These are phyloP conservation scores for Emys orbicularis DNA, from an alignment of 2,797 vertebrate genomes.

Conservation along the genomic window DNA sequence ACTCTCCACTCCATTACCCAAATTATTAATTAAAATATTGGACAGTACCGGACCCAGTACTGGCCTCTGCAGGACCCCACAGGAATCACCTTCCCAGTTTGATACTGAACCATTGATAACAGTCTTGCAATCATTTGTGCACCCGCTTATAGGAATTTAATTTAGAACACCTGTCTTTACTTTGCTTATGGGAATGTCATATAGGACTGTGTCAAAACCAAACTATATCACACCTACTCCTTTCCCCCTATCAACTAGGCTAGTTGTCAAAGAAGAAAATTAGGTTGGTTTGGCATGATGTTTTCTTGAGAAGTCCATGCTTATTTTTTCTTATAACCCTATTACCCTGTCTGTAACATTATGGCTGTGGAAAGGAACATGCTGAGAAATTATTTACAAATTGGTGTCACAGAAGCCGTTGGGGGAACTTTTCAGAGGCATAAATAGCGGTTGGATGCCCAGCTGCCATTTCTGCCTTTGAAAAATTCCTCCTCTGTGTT, in stretches of 20 bases:
- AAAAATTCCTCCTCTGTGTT: not conserved
- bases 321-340: not conserved
- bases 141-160: not conserved
- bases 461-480: not conserved
- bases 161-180: not conserved
- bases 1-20: too few relatives aligned
- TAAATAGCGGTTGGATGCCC: not conserved
- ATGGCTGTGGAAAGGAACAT: not conserved
- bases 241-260: not conserved
- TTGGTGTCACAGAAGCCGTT: not conserved
- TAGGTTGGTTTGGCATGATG: not conserved
- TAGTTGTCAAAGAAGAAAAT: too few relatives aligned
- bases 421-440: not conserved
- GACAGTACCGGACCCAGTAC: too few relatives aligned
- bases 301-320: not conserved
- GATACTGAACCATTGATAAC: too few relatives aligned
- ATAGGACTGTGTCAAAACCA: not conserved
- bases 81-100: not conserved
- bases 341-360: not conserved
- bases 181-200: not conserved
- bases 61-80: too few relatives aligned
- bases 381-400: not conserved
- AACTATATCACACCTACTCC: not conserved
- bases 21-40: too few relatives aligned
- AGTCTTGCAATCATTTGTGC: not conserved